Evolutionary conservation across 2,797 vertebrate genomes (phyloP).

Genomic region (Catamblyrhynchus diadema): DNA sequence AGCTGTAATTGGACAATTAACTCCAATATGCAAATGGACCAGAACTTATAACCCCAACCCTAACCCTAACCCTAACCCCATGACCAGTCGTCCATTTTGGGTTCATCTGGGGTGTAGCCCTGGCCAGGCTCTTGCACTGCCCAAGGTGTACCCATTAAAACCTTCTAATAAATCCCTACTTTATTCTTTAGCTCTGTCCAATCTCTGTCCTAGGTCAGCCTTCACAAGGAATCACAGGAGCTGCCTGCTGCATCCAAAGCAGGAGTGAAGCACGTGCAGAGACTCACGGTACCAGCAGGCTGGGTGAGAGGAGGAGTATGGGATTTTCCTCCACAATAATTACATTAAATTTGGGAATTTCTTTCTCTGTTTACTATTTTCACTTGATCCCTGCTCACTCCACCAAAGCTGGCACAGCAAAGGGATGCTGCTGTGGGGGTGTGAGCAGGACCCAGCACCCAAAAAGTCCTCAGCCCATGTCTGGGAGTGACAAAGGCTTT

Average conservation of each 20-base stretch:
- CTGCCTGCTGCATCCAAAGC: accelerated
- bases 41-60: background rate
- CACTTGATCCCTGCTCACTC: background rate
- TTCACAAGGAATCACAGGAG: background rate
- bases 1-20: background rate
- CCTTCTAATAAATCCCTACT: background rate
- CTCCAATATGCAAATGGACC: background rate
- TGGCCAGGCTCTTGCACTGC: background rate
- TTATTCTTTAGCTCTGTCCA: background rate
- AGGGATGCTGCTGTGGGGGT: background rate
- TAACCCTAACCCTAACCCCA: background rate
- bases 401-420: background rate
- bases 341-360: background rate
- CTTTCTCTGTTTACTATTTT: background rate
- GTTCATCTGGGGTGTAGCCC: background rate
- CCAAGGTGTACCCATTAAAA: background rate
- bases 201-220: background rate
- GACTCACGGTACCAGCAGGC: background rate
- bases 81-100: background rate
- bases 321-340: background rate
- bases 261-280: accelerated
- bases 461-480: accelerated
- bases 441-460: background rate
- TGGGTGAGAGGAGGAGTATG: background rate
- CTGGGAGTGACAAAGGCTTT: background rate